phyloP scores from a whole-genome alignment of 2,113 vertebrate species.

The Equus quagga region DNA sequence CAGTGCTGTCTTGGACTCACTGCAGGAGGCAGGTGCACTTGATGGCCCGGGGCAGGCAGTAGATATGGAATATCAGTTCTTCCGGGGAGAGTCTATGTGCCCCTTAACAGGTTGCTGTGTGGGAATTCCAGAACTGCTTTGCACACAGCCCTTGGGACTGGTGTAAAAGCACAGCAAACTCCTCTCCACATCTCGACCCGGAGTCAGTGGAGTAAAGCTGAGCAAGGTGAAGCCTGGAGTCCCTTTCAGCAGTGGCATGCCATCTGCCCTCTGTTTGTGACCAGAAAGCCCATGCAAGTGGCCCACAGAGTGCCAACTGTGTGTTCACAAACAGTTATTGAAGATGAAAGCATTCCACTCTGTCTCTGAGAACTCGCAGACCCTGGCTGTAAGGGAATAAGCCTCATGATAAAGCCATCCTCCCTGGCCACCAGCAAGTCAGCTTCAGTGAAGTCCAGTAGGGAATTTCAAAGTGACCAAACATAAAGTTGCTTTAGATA shows the following conservation, averaged over 20 bases:
- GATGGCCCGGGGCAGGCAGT: background rate
- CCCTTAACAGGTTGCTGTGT: background rate
- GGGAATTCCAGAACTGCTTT: background rate
- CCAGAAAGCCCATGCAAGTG: constrained; percentile 2
- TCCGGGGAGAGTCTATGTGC: background rate
- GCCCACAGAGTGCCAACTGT: background rate
- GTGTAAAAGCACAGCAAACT: background rate
- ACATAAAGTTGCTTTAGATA: constrained; percentile 47
- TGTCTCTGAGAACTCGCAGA: constrained; percentile 45
- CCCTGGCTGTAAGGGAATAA: background rate
- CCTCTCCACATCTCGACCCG: background rate
- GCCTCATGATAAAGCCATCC: background rate
- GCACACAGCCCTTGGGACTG: background rate
- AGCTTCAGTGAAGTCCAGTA: background rate
- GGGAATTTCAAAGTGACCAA: constrained; percentile 31
- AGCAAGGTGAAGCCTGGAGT: background rate
- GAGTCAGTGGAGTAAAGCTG: background rate
- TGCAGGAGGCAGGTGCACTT: background rate
- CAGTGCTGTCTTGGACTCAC: background rate
- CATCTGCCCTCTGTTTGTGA: constrained; percentile 56
- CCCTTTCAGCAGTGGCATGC: background rate
- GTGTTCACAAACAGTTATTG: constrained; percentile 53
- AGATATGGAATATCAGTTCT: background rate
- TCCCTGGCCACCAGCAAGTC: background rate
- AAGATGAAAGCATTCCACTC: constrained; percentile 48